Base-by-base conservation (phyloP, 2,797 vertebrate genomes). In the Eleutherodactylus coqui region DNA sequence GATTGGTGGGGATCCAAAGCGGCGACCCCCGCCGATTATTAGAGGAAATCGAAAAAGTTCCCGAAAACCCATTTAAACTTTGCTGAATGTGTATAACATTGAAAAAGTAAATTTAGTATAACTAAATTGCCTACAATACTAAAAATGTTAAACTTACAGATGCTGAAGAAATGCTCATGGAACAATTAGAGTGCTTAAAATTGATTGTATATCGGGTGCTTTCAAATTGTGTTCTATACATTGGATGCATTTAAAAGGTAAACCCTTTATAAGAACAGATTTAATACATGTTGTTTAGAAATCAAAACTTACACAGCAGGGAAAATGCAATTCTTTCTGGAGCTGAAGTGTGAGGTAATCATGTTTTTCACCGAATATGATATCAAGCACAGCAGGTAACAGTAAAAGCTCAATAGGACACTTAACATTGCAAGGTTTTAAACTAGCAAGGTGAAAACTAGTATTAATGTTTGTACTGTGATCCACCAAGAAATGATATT, bases 371-470 rank as follows among this genome's bases (percentile, higher is more conserved):
- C 24, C 64, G 36, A 60, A 49, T 78, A 84, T 84, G 41, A 84
- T 84, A 91, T 84, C 47, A 79, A 88, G 32, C 29, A 91, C 67
- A 89, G n/a, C 21, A 86, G 87, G 77, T n/a, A 64, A 84, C 49
- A 88, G 4, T 73, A 88, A 86, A 90, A 88, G 8, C 86, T 36
- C 88, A 41, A 69, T 53, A 84, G 47, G 64, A 90, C 27, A 83
- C 32, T 88, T 85, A 82, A 38, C 34, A 82, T 75, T 72, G 14
- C 13, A 86, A 83, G 75, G 47, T 90, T 88, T 81, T 67, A 87
- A 89, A 75, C 75, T 88, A 88, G 24, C 43, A 86, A 89, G 75
- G 16, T 72, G 64, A 88, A 86, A 91, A 88, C 89, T 36, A 14
- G 36, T 88, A 45, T 64, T 84, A 78, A 67, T 83, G 43, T 24